These are phyloP conservation scores for Indicator indicator DNA, from an alignment of 2,113 vertebrate species.

Conservation along the genomic window DNA sequence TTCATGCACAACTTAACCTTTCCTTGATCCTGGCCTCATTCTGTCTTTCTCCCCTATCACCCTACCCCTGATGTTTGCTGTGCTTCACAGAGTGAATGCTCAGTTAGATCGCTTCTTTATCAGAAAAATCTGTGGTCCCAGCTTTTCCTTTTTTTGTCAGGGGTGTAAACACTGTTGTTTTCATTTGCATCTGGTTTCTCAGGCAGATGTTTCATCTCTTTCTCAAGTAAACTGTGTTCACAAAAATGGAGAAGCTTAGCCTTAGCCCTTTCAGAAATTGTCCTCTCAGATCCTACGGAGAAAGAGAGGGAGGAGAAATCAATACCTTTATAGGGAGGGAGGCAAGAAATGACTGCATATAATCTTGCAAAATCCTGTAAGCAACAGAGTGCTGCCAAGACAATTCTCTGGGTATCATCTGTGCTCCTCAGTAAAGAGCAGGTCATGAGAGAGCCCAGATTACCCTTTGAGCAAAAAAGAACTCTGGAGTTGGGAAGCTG, in stretches of 20 bases:
- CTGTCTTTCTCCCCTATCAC: not conserved
- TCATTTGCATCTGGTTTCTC: not conserved
- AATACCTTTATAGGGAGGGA: not conserved
- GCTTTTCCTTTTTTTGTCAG: not conserved
- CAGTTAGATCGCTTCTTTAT: not conserved
- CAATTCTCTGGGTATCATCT: slow-evolving; percentile 14
- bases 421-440: not conserved
- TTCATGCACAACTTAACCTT: not conserved
- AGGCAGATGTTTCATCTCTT: not conserved
- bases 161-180: not conserved
- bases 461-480: slow-evolving; percentile 42
- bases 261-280: not conserved
- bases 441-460: slow-evolving; percentile 39
- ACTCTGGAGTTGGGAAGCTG: not conserved
- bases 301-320: not conserved
- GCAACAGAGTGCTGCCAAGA: slow-evolving; percentile 1
- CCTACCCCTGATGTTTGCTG: not conserved
- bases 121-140: not conserved
- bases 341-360: slow-evolving; percentile 32
- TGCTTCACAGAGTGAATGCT: not conserved
- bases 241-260: not conserved
- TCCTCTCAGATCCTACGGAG: not conserved
- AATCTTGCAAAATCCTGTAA: slow-evolving; percentile 54
- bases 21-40: not conserved
- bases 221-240: not conserved